A percentile compares a stretch with the other conserved stretches of the same genome.
Conservation (phyloP, 1,140 invertebrate species). For the Nephila pilipes region DNA sequence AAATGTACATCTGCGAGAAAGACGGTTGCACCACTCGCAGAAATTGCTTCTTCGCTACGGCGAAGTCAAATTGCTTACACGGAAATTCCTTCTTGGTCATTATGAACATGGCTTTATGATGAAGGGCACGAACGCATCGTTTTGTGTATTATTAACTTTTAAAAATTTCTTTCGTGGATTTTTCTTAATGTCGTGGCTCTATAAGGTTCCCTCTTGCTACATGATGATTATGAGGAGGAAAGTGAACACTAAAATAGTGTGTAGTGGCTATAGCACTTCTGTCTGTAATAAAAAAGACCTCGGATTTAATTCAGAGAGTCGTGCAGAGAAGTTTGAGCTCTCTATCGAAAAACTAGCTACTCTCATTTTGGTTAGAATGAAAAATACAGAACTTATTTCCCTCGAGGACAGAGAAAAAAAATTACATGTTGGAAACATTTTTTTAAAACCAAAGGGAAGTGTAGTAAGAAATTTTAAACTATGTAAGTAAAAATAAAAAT, state of each 20-base stretch:
- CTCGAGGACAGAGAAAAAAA: too few relatives aligned
- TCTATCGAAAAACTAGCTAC: too few relatives aligned
- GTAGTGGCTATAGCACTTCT: background rate
- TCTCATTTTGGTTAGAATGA: too few relatives aligned
- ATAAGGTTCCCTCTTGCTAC: background rate
- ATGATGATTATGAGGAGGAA: background rate
- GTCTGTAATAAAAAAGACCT: background rate
- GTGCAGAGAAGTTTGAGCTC: too few relatives aligned
- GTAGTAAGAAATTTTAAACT: too few relatives aligned
- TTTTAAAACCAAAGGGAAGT: too few relatives aligned
- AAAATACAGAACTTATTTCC: too few relatives aligned
- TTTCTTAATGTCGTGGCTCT: background rate
- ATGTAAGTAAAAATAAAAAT: too few relatives aligned
- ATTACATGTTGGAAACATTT: too few relatives aligned
- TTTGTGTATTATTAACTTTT: constrained; percentile 2
- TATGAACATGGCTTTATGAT: constrained; percentile 4
- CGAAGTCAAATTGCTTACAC: background rate
- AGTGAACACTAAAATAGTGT: background rate
- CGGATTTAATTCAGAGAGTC: background rate
- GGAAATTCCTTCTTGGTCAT: background rate
- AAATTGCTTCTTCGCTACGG: background rate
- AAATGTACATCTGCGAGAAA: background rate
- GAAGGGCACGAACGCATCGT: background rate
- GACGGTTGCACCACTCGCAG: background rate
- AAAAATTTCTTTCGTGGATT: background rate